Evolutionary conservation across 2,888 invertebrate species (phyloP).

Genomic region (Catocala sponsa): DNA sequence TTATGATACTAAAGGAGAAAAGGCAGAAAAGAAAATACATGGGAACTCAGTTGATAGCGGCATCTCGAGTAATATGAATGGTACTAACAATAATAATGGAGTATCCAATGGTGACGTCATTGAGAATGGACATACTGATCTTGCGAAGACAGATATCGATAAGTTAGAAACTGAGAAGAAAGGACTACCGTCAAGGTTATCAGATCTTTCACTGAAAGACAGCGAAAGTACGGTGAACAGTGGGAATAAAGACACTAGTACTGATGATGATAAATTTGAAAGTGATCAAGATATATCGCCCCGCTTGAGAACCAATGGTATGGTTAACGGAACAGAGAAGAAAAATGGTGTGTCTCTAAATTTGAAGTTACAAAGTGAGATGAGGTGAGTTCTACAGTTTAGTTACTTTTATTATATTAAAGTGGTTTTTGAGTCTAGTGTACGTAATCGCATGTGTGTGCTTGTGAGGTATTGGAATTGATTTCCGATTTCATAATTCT

Average conservation of each 20-base stretch:
- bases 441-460: too few relatives aligned
- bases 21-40: slow-evolving; percentile 70
- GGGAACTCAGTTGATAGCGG: slow-evolving; percentile 82
- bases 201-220: slow-evolving; percentile 77
- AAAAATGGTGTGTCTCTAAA: slow-evolving; percentile 79
- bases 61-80: slow-evolving; percentile 75
- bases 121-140: slow-evolving; percentile 51
- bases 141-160: slow-evolving; percentile 54
- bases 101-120: slow-evolving; percentile 49
- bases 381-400: slow-evolving; percentile 69
- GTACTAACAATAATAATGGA: slow-evolving; percentile 48
- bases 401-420: not conserved
- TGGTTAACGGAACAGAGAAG: slow-evolving; percentile 64
- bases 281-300: slow-evolving; percentile 75
- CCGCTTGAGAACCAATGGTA: slow-evolving; percentile 60
- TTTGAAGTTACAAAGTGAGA: slow-evolving; percentile 80
- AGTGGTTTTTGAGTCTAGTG: too few relatives aligned
- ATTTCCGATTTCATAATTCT: too few relatives aligned
- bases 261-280: slow-evolving; percentile 79
- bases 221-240: slow-evolving; percentile 63
- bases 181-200: slow-evolving; percentile 68
- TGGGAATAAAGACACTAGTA: slow-evolving; percentile 63
- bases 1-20: slow-evolving; percentile 52
- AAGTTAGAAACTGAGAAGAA: slow-evolving; percentile 62
- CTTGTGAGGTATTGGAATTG: too few relatives aligned